Evolutionary conservation across 1,140 invertebrate species (phyloP).

Genomic region (Drosophila insularis): DNA sequence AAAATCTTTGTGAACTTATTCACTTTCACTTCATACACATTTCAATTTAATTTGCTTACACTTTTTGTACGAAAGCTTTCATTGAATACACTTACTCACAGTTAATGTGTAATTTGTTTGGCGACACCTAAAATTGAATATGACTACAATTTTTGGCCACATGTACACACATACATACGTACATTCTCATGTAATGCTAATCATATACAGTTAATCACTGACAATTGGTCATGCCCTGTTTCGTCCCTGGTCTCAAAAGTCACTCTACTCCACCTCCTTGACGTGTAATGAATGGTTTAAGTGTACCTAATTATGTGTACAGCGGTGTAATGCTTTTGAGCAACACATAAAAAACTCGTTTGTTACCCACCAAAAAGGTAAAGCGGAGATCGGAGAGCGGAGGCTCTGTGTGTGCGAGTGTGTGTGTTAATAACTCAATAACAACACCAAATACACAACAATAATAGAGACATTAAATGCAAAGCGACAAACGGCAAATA

Average conservation of each 20-base stretch:
- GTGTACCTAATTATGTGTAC: conserved; percentile 76
- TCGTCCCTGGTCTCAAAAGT: neutral
- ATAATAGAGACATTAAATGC: conserved; percentile 78
- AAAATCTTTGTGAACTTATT: no score
- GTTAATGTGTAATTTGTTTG: neutral
- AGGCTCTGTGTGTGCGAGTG: conserved; percentile 37
- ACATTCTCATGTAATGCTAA: neutral
- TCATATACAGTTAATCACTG: conserved; percentile 1
- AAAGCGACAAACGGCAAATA: conserved; percentile 57
- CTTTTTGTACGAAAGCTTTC: neutral
- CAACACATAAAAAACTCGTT: conserved; percentile 61
- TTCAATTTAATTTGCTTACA: no score
- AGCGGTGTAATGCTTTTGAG: conserved; percentile 55
- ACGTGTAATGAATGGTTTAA: conserved; percentile 66
- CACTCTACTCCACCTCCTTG: neutral
- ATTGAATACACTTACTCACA: neutral
- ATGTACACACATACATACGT: neutral
- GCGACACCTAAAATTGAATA: neutral
- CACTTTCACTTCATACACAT: no score
- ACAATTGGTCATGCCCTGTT: conserved; percentile 20
- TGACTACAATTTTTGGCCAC: neutral
- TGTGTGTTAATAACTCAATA: conserved; percentile 76
- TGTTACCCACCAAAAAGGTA: conserved; percentile 47
- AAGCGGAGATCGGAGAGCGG: no score
- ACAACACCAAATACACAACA: conserved; percentile 74